Base-by-base conservation (phyloP, 2,797 vertebrate species). In the Molossus molossus region DNA sequence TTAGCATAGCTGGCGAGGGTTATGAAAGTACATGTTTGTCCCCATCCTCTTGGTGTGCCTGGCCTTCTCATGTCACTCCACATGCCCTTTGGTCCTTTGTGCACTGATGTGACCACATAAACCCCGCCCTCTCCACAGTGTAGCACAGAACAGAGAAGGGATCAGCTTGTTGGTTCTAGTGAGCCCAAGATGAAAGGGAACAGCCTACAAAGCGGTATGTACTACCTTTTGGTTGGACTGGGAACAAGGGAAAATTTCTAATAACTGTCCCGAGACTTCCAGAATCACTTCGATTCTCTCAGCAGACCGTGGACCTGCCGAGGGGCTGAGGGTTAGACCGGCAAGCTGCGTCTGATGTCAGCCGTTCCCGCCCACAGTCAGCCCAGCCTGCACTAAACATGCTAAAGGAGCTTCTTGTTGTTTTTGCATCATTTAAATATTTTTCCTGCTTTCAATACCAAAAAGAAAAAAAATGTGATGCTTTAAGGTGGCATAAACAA, bases 401-500 rank as follows among this genome's bases (percentile, higher is more conserved):
- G 69, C 45, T 5, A 21, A 33, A 84, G 87, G 37, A 53, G 45
- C 84, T 79, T 48, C 21, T 18, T n/a, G 40, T 89, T 62, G 40
- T 23, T 23, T 67, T 77, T 58, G 60, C 76, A 65, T 89, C 73
- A 58, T 67, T 90, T 58, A 81, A 76, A 40, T 80, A 64, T 33
- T 91, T 86, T 92, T 94, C 87, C 88, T 96, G 96, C 93, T 97
- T 96, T 96, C 57, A 94, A 37, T 97, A 98, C 97, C 97, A 98
- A 98, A 98, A 97, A 96, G 53, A 76, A 94, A 76, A 93, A 83
- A 88, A 95, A 91, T 60, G 45, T 80, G 69, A 97, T 95, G 91
- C 96, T 97, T 97, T 96, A 98, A 96, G 93, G 98, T 97, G 84
- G 97, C 97, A 97, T 94, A 97, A 86, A 94, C 96, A 97, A 18